phyloP scores from a whole-genome alignment of 2,113 vertebrate species.

The Chiloscyllium plagiosum region DNA sequence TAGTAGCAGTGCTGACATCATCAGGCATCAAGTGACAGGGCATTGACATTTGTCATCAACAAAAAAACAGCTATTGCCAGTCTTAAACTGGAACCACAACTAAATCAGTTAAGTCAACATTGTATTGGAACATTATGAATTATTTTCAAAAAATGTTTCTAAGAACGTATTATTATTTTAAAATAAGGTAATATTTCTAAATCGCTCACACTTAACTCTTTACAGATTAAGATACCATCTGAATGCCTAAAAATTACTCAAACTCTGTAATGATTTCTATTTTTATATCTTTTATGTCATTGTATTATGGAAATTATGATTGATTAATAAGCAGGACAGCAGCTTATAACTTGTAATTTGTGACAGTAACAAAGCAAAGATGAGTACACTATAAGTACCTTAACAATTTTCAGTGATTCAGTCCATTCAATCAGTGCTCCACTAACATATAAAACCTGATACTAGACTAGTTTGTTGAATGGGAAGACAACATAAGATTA shows the following conservation, averaged over 20 bases:
- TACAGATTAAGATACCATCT: background rate
- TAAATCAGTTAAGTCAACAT: background rate
- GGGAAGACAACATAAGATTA: background rate
- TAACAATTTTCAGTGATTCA: background rate
- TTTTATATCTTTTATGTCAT: background rate
- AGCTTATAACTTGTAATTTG: background rate
- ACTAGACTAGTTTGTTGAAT: background rate
- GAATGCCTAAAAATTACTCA: background rate
- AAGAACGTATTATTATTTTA: background rate
- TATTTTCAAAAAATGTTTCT: background rate
- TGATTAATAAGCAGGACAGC: background rate
- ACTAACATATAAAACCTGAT: background rate
- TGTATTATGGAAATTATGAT: background rate
- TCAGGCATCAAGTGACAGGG: background rate
- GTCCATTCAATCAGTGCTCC: background rate
- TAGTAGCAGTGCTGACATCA: background rate
- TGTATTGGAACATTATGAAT: background rate
- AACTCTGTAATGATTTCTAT: background rate
- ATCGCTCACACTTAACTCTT: background rate
- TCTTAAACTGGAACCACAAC: background rate
- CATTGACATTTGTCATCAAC: slow-evolving; percentile 6
- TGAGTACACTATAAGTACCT: background rate
- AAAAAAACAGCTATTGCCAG: background rate
- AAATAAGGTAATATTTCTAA: background rate
- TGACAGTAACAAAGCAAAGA: background rate